A percentile compares a stretch with the other conserved stretches of the same genome.
Evolutionary conservation across 2,888 invertebrate species (phyloP).

Genomic region (Agrotis puta): DNA sequence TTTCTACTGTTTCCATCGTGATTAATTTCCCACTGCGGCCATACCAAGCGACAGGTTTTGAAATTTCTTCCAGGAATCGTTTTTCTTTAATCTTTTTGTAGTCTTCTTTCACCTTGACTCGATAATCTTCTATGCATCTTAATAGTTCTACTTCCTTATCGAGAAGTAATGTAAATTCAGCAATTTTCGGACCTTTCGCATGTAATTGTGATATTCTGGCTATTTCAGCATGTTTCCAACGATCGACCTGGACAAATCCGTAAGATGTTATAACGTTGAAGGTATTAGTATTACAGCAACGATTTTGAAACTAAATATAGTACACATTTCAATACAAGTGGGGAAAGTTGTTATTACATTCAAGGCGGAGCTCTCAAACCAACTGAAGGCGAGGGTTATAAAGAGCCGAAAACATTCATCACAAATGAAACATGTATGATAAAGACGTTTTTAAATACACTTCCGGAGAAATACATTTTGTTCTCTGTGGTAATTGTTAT

Average conservation of each 20-base stretch:
- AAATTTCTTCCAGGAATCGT: slow-evolving; percentile 92
- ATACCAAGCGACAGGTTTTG: slow-evolving; percentile 94
- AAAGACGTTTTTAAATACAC: no score
- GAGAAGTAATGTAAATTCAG: slow-evolving; percentile 93
- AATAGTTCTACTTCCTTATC: slow-evolving; percentile 94
- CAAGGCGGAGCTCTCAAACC: no score
- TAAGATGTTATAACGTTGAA: no score
- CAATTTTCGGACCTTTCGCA: slow-evolving; percentile 93
- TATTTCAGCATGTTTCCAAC: slow-evolving; percentile 93
- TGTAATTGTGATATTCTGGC: slow-evolving; percentile 92
- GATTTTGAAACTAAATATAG: no score
- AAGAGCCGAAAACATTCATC: no score
- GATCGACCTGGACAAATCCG: slow-evolving; percentile 87
- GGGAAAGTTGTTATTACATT: no score
- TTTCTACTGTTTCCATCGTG: slow-evolving; percentile 95
- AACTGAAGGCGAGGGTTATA: no score
- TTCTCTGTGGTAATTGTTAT: no score
- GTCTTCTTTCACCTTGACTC: slow-evolving; percentile 91
- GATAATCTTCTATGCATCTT: slow-evolving; percentile 93
- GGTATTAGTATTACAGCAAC: no score
- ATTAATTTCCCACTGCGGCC: slow-evolving; percentile 93
- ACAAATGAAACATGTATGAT: no score
- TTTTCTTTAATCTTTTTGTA: slow-evolving; percentile 91
- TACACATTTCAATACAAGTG: no score
- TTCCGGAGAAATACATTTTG: no score